Percentiles rank a stretch among this genome's conserved stretches.
These are phyloP conservation scores for Danaus chrysippus DNA, from an alignment of 2,888 invertebrate genomes.

Conservation along the genomic window DNA sequence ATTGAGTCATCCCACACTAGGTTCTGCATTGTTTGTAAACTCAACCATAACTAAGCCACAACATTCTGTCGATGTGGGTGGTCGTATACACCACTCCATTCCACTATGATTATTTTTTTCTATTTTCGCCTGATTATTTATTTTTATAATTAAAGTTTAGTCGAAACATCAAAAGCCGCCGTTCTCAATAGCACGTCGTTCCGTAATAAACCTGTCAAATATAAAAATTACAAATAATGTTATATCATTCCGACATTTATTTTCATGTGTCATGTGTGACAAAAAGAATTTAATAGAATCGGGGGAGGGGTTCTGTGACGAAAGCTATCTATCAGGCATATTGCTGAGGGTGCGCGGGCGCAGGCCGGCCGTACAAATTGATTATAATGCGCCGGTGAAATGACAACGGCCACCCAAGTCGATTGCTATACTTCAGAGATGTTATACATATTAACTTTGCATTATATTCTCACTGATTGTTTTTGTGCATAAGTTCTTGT, in stretches of 20 bases:
- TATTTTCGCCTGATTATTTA: background rate
- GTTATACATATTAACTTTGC: slow-evolving; percentile 22
- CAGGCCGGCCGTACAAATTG: slow-evolving; percentile 73
- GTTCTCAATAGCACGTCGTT: too few species aligned
- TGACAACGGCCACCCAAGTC: slow-evolving; percentile 70
- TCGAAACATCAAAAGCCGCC: background rate
- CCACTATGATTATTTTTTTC: slow-evolving; percentile 28
- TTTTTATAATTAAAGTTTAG: slow-evolving; percentile 2
- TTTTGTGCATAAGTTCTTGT: slow-evolving; percentile 6
- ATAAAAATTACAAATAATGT: slow-evolving; percentile 7
- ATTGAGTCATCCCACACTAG: slow-evolving; percentile 73
- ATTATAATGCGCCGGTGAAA: slow-evolving; percentile 64
- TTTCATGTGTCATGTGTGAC: slow-evolving; percentile 10
- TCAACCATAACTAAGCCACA: slow-evolving; percentile 57
- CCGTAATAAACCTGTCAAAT: slow-evolving; percentile 9
- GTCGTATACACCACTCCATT: slow-evolving; percentile 40
- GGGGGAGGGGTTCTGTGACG: slow-evolving; percentile 59
- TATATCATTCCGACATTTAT: background rate
- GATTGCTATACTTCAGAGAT: slow-evolving; percentile 33
- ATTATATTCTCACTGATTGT: slow-evolving; percentile 11
- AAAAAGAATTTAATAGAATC: slow-evolving; percentile 34
- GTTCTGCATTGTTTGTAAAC: slow-evolving; percentile 71
- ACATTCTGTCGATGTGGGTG: slow-evolving; percentile 58
- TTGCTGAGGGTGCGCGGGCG: slow-evolving; percentile 44
- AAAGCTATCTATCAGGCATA: slow-evolving; percentile 57